These are phyloP conservation scores for Adineta ricciae DNA, from an alignment of 2,888 invertebrate species.

Conservation along the genomic window DNA sequence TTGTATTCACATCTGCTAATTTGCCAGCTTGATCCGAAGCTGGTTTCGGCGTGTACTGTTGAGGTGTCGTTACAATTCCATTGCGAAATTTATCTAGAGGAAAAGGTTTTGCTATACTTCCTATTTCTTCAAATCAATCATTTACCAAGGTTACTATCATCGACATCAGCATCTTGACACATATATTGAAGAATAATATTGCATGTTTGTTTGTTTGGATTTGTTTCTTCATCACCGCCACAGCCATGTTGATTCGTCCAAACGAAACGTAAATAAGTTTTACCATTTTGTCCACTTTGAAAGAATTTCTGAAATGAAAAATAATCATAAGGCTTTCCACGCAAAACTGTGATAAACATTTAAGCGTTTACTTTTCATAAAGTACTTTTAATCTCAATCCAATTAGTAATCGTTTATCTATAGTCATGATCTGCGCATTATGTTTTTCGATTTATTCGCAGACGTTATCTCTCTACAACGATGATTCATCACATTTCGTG, in stretches of 20 bases:
- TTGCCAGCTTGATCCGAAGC: conserved; percentile 37
- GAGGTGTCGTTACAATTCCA: conserved; percentile 41
- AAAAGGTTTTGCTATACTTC: not conserved
- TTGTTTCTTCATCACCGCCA: conserved; percentile 45
- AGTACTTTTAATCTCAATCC: too few species aligned
- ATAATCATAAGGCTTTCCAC: too few species aligned
- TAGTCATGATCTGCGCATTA: too few species aligned
- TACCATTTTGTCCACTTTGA: conserved; percentile 41
- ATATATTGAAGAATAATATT: conserved; percentile 46
- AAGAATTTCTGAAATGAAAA: conserved; percentile 43
- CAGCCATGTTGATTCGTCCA: conserved; percentile 51
- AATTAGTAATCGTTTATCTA: too few species aligned
- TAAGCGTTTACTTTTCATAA: too few species aligned
- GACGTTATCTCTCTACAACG: not conserved
- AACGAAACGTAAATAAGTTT: conserved; percentile 40
- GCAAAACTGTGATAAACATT: too few species aligned
- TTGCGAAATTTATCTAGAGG: conserved; percentile 39
- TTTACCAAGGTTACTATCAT: not conserved
- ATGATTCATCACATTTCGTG: not conserved
- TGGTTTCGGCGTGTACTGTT: conserved; percentile 38
- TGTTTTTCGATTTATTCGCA: not conserved
- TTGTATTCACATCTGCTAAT: conserved; percentile 37
- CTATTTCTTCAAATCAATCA: not conserved
- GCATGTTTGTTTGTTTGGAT: conserved; percentile 48
- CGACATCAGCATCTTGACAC: conserved; percentile 39